These are phyloP conservation scores for Lithophane socia DNA, from an alignment of 2,888 invertebrate species.

Conservation along the genomic window DNA sequence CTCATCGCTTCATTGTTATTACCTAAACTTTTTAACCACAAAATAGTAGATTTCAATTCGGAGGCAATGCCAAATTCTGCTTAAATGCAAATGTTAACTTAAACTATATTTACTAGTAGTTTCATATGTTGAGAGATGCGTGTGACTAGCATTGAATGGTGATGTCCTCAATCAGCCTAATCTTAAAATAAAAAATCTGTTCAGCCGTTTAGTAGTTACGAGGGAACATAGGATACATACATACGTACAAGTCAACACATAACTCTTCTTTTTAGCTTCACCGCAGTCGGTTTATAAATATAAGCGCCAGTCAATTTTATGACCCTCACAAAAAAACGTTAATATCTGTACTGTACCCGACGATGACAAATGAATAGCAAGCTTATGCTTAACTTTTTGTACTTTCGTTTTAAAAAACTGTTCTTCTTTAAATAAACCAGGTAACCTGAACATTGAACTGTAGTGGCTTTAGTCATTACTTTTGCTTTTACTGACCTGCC, in stretches of 20 bases:
- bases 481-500: constrained; percentile 31
- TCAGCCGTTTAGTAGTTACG: too few relatives aligned
- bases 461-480: constrained; percentile 7
- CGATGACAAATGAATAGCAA: background rate
- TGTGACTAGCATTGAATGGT: background rate
- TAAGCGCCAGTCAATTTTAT: background rate
- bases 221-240: too few relatives aligned
- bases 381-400: background rate
- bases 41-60: background rate
- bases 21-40: background rate
- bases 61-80: background rate
- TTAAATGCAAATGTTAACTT: background rate
- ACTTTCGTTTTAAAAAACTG: constrained; percentile 8
- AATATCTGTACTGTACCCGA: background rate
- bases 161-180: background rate
- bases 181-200: background rate
- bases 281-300: background rate
- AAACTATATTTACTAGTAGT: background rate
- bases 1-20: background rate
- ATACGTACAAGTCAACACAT: too few relatives aligned
- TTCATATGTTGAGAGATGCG: background rate
- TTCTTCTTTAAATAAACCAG: constrained; percentile 19
- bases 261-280: too few relatives aligned
- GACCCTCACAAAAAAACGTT: background rate
- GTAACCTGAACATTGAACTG: constrained; percentile 35